phyloP scores from a whole-genome alignment of 1,140 invertebrate genomes.

The silkworm (Bombyx mori) region DNA sequence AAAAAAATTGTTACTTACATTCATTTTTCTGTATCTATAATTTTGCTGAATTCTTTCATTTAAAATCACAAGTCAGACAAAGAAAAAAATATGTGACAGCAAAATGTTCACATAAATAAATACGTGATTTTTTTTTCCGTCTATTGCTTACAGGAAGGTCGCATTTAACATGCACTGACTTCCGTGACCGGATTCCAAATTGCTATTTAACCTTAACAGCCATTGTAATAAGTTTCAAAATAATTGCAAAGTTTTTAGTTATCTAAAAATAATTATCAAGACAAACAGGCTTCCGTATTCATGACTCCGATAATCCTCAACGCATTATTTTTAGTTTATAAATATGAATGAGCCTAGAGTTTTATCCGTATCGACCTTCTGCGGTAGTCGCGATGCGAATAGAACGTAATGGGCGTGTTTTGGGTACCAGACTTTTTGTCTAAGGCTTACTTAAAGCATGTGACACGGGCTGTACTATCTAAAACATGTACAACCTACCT shows the following conservation, averaged over 20 bases:
- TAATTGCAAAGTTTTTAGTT: conserved; percentile 1
- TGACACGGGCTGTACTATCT: too few relatives aligned
- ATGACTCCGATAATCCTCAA: background rate
- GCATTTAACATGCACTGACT: conserved; percentile 17
- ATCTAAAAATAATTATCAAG: conserved; percentile 2
- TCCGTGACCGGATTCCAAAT: conserved; percentile 36
- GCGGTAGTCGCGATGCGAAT: too few relatives aligned
- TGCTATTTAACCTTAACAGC: conserved; percentile 11
- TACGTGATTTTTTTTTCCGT: conserved; percentile 22
- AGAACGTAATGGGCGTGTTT: too few relatives aligned
- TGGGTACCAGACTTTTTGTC: too few relatives aligned
- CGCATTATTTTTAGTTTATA: background rate
- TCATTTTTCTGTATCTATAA: background rate
- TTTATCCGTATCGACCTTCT: too few relatives aligned
- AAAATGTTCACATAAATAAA: background rate
- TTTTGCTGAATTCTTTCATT: background rate
- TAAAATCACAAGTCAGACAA: background rate
- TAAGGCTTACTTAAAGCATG: too few relatives aligned
- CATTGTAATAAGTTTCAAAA: too few relatives aligned
- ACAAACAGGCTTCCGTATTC: conserved; percentile 8
- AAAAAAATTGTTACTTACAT: too few relatives aligned
- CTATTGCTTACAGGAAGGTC: conserved; percentile 37
- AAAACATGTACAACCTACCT: too few relatives aligned
- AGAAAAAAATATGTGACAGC: background rate
- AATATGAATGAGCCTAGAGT: too few relatives aligned